Conservation (phyloP, 2,797 vertebrate species). For the Pterois miles region DNA sequence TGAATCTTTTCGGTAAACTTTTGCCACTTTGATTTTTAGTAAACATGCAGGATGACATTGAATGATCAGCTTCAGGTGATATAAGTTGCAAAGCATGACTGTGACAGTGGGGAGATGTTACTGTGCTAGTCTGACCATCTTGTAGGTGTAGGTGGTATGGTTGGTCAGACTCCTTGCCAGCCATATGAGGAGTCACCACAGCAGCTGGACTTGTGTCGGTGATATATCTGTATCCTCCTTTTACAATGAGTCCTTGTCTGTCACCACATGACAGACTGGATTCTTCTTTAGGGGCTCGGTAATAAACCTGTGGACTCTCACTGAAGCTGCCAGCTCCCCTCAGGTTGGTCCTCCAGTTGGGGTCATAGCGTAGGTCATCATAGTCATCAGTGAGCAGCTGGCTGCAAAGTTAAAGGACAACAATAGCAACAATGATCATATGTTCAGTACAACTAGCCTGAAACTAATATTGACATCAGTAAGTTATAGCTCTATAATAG, state of each 20-base stretch:
- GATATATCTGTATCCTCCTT: slow-evolving; percentile 36
- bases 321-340: slow-evolving; percentile 33
- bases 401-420: slow-evolving; percentile 56
- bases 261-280: neutral
- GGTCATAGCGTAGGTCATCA: slow-evolving; percentile 79
- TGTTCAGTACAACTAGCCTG: neutral
- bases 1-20: neutral
- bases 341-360: slow-evolving; percentile 81
- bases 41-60: neutral
- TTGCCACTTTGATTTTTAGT: neutral
- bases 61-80: neutral
- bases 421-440: slow-evolving; percentile 23
- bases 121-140: slow-evolving; percentile 2
- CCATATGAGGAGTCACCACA: slow-evolving; percentile 13
- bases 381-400: slow-evolving; percentile 69
- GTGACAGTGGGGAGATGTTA: neutral
- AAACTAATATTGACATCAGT: neutral
- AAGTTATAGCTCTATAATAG: neutral
- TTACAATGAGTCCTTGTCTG: slow-evolving; percentile 20
- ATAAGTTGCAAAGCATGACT: neutral
- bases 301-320: neutral
- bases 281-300: slow-evolving; percentile 48
- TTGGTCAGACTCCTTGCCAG: slow-evolving; percentile 5
- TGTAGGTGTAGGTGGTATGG: slow-evolving; percentile 62
- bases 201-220: slow-evolving; percentile 26